Evolutionary conservation across 2,797 vertebrate genomes (phyloP).

Genomic region (Semaprochilodus insignis): DNA sequence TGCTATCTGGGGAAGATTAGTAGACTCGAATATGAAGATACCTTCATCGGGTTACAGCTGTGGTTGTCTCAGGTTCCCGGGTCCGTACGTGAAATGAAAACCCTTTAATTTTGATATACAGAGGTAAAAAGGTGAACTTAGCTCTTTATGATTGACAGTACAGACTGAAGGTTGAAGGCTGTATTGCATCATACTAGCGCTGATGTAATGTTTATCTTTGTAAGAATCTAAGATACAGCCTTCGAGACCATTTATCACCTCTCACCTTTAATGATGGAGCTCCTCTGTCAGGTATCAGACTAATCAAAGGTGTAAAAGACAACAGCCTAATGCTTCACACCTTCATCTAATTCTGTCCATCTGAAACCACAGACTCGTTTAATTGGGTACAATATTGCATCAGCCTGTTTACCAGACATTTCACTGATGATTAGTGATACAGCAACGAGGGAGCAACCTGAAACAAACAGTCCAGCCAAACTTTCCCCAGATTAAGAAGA

Average conservation of each 20-base stretch:
- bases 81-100: too few species aligned
- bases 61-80: too few species aligned
- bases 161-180: neutral
- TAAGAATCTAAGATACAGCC: neutral
- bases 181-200: neutral
- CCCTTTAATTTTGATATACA: too few species aligned
- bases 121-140: too few species aligned
- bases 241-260: conserved; percentile 34
- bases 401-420: conserved; percentile 23
- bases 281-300: conserved; percentile 27
- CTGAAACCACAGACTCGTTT: neutral
- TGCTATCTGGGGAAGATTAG: too few species aligned
- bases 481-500: neutral
- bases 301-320: conserved; percentile 50
- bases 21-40: too few species aligned
- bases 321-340: conserved; percentile 23
- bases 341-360: neutral
- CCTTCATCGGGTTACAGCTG: too few species aligned
- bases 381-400: conserved; percentile 13
- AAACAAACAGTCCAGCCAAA: neutral
- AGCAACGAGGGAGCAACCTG: neutral
- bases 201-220: conserved; percentile 28
- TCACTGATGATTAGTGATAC: neutral
- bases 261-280: neutral
- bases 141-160: neutral